Evolutionary conservation across 1,140 invertebrate genomes (phyloP).

Genomic region (Drosophila ercepeae): DNA sequence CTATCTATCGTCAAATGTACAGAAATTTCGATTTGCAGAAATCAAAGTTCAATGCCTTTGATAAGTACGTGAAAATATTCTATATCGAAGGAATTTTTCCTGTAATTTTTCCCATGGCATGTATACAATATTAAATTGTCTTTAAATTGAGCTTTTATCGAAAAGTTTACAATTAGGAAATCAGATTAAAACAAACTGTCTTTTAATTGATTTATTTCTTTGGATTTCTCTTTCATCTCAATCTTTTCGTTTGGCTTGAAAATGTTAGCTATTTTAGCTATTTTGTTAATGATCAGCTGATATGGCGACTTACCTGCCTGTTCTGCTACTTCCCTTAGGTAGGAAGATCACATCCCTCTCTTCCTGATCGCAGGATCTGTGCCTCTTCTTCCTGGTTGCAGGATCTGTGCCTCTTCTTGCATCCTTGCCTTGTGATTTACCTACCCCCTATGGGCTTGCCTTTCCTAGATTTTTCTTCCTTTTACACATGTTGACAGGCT

Average conservation of each 20-base stretch:
- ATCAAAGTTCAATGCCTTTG: conserved; percentile 36
- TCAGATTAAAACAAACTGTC: not conserved
- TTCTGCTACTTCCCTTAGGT: conserved; percentile 16
- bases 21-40: no score
- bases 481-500: conserved; percentile 59
- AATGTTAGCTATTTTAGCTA: not conserved
- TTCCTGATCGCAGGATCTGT: conserved; percentile 8
- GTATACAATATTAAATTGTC: conserved; percentile 34
- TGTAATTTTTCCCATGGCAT: conserved; percentile 8
- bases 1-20: no score
- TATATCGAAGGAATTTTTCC: no score
- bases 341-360: conserved; percentile 22
- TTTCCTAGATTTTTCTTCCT: conserved; percentile 14
- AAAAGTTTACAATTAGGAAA: conserved; percentile 3
- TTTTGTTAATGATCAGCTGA: not conserved
- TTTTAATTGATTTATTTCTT: not conserved
- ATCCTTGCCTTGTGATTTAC: conserved; percentile 41
- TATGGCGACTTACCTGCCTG: not conserved
- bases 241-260: conserved; percentile 7
- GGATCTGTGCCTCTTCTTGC: conserved; percentile 6
- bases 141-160: conserved; percentile 3
- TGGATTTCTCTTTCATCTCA: conserved; percentile 3
- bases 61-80: conserved; percentile 30
- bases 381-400: not conserved
- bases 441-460: conserved; percentile 39